Percentiles rank a stretch among this genome's conserved stretches.
phyloP scores from a whole-genome alignment of 2,888 invertebrate species.

The Andrena bucephala region DNA sequence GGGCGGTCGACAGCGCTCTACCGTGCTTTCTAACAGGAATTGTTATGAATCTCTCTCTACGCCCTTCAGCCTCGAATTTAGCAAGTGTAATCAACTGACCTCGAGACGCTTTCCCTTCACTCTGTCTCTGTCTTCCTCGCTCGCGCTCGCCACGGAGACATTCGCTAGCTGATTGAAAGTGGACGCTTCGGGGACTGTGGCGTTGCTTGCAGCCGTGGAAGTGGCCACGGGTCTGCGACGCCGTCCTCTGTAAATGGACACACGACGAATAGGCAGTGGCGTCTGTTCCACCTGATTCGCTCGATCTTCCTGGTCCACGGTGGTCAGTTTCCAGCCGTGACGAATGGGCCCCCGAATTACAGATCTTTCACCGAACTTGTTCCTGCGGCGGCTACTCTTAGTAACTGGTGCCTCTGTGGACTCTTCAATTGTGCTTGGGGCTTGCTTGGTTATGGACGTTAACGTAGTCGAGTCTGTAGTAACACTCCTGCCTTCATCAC shows the following conservation, averaged over 20 bases:
- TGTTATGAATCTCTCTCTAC: constrained; percentile 28
- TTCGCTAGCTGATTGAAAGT: neutral
- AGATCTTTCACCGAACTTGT: constrained; percentile 24
- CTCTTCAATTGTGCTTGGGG: neutral
- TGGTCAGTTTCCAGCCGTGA: neutral
- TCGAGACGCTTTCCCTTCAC: constrained; percentile 53
- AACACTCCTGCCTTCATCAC: neutral
- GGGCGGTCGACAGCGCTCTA: constrained; percentile 28
- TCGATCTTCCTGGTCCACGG: neutral
- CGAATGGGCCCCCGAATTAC: neutral
- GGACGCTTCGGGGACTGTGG: neutral
- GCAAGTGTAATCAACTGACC: constrained; percentile 71
- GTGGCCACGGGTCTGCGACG: constrained; percentile 25
- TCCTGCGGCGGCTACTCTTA: neutral
- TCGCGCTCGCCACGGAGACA: neutral
- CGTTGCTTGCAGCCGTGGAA: neutral
- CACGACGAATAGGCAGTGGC: constrained; percentile 38
- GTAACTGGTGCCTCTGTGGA: neutral
- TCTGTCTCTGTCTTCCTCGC: constrained; percentile 6
- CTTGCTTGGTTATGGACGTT: neutral
- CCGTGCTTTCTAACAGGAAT: constrained; percentile 12
- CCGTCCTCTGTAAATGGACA: constrained; percentile 51
- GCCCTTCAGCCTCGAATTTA: constrained; percentile 19
- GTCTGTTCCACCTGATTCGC: neutral
- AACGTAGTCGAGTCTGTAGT: neutral